Evolutionary conservation across 1,140 invertebrate species (phyloP), one percentile per base, ranked within the genome.

Genomic region (Oryctes rhinoceros): DNA sequence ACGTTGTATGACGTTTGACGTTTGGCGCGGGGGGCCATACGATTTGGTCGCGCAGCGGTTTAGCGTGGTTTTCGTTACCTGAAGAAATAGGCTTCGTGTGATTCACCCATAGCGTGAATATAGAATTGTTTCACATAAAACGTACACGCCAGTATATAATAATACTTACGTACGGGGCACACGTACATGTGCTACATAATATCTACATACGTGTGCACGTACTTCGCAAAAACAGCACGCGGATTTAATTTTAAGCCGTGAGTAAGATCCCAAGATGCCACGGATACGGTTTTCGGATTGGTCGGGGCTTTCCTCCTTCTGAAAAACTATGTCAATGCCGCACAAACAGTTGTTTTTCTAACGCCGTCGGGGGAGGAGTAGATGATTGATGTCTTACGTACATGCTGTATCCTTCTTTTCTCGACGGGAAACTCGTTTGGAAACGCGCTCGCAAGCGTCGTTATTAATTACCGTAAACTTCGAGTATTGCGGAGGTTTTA

Each of bases 11-110:
- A 47, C 75, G 75, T 49, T 24, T 76, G 67, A 84, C 85, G 83
- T 83, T 79, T 62, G 84, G 83, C 80, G 81, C 81, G 49, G 86
- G 86, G 18, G 86, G 86, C 86, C 86, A 87, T 78, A 24, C 37
- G 13, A 76, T 76, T 76, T 76, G 75, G 47, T 76, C 84, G 78
- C 82, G 85, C 79, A 85, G 84, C 35, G 85, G 83, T 83, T 77
- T 85, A 67, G 80, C 75, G 48, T 71, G 80, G 67, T 83, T 81
- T 76, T 80, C 81, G 81, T 62, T 82, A 85, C 85, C 85, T 85
- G 65, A 37, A 74, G 47, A 35, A 18, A 59, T 18, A 44, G 37
- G 37, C 75, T 15, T 18, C 24, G 24, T 35, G 10, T 80, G 79
- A 80, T 44, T 80, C 79, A 80, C 44, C 7, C 10, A 37, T 15